Evolutionary conservation across 2,888 invertebrate species (phyloP), one percentile per base, ranked within the genome.

Genomic region (Aquatica leii): DNA sequence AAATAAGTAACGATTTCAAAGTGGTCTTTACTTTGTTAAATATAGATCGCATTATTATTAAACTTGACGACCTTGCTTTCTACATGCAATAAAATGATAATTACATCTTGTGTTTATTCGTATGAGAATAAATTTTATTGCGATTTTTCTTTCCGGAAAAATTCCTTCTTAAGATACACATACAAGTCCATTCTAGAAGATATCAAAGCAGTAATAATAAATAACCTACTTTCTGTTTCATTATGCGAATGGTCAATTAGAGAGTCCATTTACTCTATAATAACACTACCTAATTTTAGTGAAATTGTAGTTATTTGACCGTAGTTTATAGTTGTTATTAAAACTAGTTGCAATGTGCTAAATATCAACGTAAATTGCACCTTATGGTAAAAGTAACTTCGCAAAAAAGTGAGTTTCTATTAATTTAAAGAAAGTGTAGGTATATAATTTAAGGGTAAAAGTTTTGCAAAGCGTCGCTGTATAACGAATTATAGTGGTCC

Each of bases 391-490:
- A 58, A 41, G 53, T 53, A 24, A 24, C 6, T 24, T 24, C 6
- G 24, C 24, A 58, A 52, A 51, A 21, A 12, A 17, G 49, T 18
- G 17, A 14, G 43, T 15, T 43, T 11, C 17, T 43, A 43, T 14
- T 43, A 43, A 14, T 14, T 3, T 6, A 11, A 17, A 15, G 15
- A 34, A 31, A 18, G 14, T 12, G 14, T n/a, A 4, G 12, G 14
- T n/a, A n/a, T n/a, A n/a, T 43, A 46, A 62, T 70, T 83, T 85
- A 89, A 69, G 89, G 89, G 76, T 89, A 90, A 81, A 91, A 87
- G 77, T 88, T 88, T 73, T 89, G 88, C 48, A 90, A 82, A 41
- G 88, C 87, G 73, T 90, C 89, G 14, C 87, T 86, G 72, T 89
- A 89, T 71, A 89, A 83, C 9, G 88, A 86, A 75, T 88, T 88